Percentiles rank a stretch among this genome's conserved stretches.
Evolutionary conservation across 1,140 invertebrate genomes (phyloP).

Genomic region (Telenomus remus): DNA sequence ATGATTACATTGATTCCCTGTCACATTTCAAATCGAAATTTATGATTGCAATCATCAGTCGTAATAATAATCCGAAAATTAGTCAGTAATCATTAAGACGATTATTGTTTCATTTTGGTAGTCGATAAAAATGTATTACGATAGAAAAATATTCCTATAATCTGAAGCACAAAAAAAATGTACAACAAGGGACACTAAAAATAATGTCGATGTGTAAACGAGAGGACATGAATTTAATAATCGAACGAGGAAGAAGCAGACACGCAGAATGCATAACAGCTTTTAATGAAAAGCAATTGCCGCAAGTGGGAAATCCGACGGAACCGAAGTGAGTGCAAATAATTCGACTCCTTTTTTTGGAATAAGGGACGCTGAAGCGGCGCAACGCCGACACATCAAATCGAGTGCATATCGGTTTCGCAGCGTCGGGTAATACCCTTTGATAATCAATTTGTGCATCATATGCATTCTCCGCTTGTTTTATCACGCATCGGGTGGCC

Average conservation of each 20-base stretch:
- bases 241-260: constrained; percentile 40
- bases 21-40: constrained; percentile 16
- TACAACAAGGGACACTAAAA: constrained; percentile 51
- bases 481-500: constrained; percentile 59
- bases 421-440: constrained; percentile 69
- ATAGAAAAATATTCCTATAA: no score
- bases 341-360: constrained; percentile 63
- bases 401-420: constrained; percentile 70
- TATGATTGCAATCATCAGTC: background rate
- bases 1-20: constrained; percentile 40
- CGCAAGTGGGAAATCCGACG: constrained; percentile 71
- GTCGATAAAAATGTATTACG: no score
- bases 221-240: constrained; percentile 63
- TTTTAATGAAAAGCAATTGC: constrained; percentile 68
- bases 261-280: constrained; percentile 57
- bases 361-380: constrained; percentile 47
- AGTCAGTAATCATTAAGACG: no score
- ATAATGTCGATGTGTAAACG: constrained; percentile 51
- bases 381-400: constrained; percentile 68
- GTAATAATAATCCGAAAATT: constrained; percentile 11
- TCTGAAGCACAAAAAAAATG: no score
- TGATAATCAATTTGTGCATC: constrained; percentile 73
- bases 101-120: no score
- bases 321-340: constrained; percentile 68
- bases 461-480: constrained; percentile 56